Evolutionary conservation across 2,113 vertebrate species (phyloP), one percentile per base, ranked within the genome.

Genomic region (Muscicapa adusta): DNA sequence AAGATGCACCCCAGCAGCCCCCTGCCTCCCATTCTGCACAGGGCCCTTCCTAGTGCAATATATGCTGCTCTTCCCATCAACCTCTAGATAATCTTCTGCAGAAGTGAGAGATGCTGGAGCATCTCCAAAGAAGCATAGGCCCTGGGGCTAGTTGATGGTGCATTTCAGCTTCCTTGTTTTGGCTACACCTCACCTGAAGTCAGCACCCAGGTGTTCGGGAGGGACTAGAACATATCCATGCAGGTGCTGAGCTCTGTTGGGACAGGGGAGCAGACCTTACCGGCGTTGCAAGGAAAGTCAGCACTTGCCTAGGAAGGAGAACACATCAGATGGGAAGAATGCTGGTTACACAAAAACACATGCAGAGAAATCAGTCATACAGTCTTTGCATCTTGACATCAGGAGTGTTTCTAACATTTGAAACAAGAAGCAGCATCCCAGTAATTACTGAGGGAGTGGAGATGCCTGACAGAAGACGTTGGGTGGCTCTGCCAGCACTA

Each of bases 61-160:
- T 25, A 14, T 1, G 1, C 13, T 42, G 4, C 18, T 76, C 36
- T 80, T 10, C 12, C 14, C 2, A 3, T 73, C 28, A 45, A 6
- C 23, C 33, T 91, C n/a, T 70, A 83, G 19, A 24, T 57, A 48
- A 26, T 29, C 11, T 11, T 34, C 19, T 79, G 18, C 45, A 72
- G 51, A 65, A 88, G 18, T 0, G 0, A 72, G 26, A 47, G 40
- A 18, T 40, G 14, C 20, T 2, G 3, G 38, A 58, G 34, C 18
- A 10, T 70, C 25, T 81, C 56, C 48, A 67, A 22, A 50, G 36
- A 74, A 79, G 16, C 1, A 0, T 14, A 29, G 40, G 9, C 10
- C n/a, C 29, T 84, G 38, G 29, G 28, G 9, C 12, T 74, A 70
- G 28, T 23, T 91, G 70, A 29, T 88, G 34, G 16, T 81, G 31